Base-by-base conservation (phyloP, 2,113 vertebrate genomes). In the Orthonyx spaldingii region DNA sequence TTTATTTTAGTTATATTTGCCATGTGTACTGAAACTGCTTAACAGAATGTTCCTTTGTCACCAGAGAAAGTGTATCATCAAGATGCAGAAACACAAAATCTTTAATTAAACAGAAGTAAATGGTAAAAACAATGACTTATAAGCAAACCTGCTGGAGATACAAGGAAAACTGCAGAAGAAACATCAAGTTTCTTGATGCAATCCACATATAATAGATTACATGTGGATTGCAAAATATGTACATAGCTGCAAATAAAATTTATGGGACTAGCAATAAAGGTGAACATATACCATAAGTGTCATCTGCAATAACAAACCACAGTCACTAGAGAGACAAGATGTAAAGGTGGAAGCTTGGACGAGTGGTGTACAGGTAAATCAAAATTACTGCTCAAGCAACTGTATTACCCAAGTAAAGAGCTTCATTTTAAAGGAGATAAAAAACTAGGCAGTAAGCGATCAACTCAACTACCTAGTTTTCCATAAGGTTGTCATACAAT, bases 381-480 rank as follows among this genome's bases (percentile, higher is more conserved):
- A 79, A 76, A 89, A 76, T 80, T 78, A 66, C 37, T 76, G 26
- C 53, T 60, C 13, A 37, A 26, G 80, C 33, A 87, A 70, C 49
- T 10, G 11, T 11, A 44, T 63, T 60, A 79, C 16, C 3, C 28
- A 82, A 82, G 44, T 28, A 77, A 42, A 68, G 35, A 66, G 22
- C 22, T 91, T 61, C 9, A 42, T 77, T 94, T 90, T 60, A 70
- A 56, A 87, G 18, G 35, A 72, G 21, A 65, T 55, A 39, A 65
- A 84, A 39, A 65, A 84, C 33, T 17, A 70, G 46, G 41, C 79
- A 69, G 57, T 26, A 79, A 96, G 60, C 0, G 7, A 90, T 26
- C 55, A 90, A 76, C 46, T 55, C 37, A 57, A 21, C 80, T 77
- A 89, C 79, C 63, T 90, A 66, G 42, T 88, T 91, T 92, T 93